phyloP scores from a whole-genome alignment of 2,113 vertebrate species.

The Petaurus breviceps region DNA sequence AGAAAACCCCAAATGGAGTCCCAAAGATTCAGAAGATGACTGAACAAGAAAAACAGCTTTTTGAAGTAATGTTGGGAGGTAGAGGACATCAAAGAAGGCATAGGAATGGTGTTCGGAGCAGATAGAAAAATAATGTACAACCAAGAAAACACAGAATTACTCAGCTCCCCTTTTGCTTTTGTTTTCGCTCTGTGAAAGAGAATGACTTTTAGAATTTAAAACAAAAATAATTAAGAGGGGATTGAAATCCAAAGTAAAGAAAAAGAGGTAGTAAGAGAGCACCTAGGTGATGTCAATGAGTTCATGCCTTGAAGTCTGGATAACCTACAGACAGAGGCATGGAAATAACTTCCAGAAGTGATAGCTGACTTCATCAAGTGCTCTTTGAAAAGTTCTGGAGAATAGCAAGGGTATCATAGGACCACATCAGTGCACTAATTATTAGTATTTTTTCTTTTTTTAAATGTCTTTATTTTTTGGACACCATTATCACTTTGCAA shows the following conservation, averaged over 20 bases:
- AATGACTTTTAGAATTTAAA: not conserved
- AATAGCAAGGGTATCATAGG: not conserved
- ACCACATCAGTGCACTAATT: not conserved
- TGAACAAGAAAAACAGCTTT: not conserved
- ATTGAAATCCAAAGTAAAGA: not conserved
- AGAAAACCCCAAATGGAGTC: not conserved
- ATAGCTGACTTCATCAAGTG: not conserved
- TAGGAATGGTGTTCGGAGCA: not conserved
- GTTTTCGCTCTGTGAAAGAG: not conserved
- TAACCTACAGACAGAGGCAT: not conserved
- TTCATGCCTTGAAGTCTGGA: not conserved
- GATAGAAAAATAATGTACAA: not conserved
- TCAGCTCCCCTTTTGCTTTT: not conserved
- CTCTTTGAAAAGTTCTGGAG: not conserved
- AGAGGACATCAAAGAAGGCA: not conserved
- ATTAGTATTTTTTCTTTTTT: not conserved
- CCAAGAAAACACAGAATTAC: not conserved
- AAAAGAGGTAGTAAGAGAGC: not conserved
- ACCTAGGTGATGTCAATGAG: not conserved
- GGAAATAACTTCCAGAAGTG: not conserved
- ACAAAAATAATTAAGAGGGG: not conserved
- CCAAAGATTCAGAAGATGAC: not conserved
- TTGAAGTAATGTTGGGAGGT: not conserved
- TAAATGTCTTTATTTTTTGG: not conserved
- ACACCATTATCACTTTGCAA: not conserved